phyloP scores from a whole-genome alignment of 1,140 invertebrate genomes.

The Pogonognathellus flavescens region DNA sequence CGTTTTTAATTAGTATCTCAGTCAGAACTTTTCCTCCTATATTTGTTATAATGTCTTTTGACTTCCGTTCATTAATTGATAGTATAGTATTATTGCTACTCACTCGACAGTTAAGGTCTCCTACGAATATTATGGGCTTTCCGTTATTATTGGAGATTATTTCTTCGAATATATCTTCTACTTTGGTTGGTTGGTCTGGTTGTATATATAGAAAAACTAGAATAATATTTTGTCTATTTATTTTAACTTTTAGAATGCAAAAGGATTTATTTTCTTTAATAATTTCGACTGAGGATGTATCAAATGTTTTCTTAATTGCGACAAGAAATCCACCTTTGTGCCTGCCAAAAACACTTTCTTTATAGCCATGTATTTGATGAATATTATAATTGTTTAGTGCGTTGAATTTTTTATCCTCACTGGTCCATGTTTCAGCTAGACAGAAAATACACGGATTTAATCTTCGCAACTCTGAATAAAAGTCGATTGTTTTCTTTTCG shows the following conservation, averaged over 20 bases:
- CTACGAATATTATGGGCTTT: not conserved
- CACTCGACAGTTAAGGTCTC: not conserved
- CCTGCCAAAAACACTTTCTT: not conserved
- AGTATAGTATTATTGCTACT: not conserved
- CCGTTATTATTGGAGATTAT: not conserved
- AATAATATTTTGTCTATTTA: not conserved
- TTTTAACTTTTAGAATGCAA: not conserved
- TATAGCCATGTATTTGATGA: not conserved
- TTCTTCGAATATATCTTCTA: not conserved
- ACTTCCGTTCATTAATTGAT: not conserved
- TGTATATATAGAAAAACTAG: not conserved
- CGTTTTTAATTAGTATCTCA: not conserved
- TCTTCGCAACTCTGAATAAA: not conserved
- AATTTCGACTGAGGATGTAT: not conserved
- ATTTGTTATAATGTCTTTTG: not conserved
- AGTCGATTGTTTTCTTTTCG: not conserved
- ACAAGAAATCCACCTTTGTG: not conserved
- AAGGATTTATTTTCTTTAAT: not conserved
- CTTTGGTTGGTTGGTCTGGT: not conserved
- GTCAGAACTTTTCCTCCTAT: not conserved
- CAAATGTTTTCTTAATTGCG: not conserved
- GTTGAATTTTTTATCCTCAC: not conserved
- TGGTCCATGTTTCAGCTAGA: not conserved
- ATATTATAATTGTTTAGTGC: not conserved
- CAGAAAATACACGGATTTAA: not conserved